phyloP scores from a whole-genome alignment of 2,797 vertebrate species.

The Antennarius maculatus region DNA sequence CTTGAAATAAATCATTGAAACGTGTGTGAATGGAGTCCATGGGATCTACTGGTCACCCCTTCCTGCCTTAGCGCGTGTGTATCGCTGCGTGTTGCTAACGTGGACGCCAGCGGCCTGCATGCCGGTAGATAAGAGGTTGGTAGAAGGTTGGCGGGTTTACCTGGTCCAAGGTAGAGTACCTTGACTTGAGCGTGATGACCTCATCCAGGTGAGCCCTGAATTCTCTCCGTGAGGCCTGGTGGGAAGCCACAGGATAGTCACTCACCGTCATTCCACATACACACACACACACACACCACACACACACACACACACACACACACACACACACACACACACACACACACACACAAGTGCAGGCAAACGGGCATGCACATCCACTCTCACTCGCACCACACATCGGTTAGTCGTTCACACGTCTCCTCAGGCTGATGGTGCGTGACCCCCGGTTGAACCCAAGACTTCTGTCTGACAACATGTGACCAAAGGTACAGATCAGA shows the following conservation, averaged over 20 bases:
- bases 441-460: background rate
- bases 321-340: background rate
- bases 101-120: conserved; percentile 73
- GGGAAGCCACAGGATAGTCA: conserved; percentile 83
- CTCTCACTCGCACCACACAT: conserved; percentile 42
- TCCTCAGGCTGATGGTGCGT: background rate
- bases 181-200: conserved; percentile 87
- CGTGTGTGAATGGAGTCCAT: conserved; percentile 6
- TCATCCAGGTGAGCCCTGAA: conserved; percentile 86
- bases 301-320: too few relatives aligned
- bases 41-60: background rate
- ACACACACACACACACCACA: conserved; percentile 22
- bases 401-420: conserved; percentile 40
- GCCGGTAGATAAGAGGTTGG: conserved; percentile 66
- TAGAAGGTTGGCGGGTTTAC: conserved; percentile 78
- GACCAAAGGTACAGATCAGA: background rate
- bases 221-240: conserved; percentile 84
- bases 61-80: conserved; percentile 7
- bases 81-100: conserved; percentile 43
- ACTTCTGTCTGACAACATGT: conserved; percentile 12
- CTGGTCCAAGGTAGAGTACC: conserved; percentile 87
- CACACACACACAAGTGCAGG: conserved; percentile 18
- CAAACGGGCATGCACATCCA: conserved; percentile 47
- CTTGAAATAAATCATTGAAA: too few relatives aligned
- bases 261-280: conserved; percentile 65